phyloP scores from a whole-genome alignment of 2,888 invertebrate species.

The Arctia plantaginis region DNA sequence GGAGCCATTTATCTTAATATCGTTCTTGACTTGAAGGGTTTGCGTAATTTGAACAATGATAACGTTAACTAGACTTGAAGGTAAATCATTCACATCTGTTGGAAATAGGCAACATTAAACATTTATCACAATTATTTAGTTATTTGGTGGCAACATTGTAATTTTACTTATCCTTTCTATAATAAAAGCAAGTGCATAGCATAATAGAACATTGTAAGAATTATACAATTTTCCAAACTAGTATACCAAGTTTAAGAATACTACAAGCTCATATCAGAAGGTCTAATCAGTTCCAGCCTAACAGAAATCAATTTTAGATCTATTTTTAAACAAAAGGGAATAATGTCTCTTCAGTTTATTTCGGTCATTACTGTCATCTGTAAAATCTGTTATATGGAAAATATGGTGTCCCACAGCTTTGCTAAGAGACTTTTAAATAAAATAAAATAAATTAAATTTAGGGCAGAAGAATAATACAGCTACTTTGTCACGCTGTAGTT shows the following conservation, averaged over 20 bases:
- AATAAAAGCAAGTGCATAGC: background rate
- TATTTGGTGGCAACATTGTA: background rate
- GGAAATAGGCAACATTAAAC: background rate
- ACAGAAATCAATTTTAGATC: background rate
- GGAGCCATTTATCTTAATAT: constrained; percentile 2
- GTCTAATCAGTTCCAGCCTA: background rate
- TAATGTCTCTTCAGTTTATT: too few relatives aligned
- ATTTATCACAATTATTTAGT: background rate
- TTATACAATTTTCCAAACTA: too few relatives aligned
- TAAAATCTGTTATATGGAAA: too few relatives aligned
- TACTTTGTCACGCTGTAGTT: too few relatives aligned
- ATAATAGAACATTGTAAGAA: background rate
- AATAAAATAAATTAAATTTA: too few relatives aligned
- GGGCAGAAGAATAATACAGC: too few relatives aligned
- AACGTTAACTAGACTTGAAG: background rate
- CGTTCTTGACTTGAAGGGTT: background rate
- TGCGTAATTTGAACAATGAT: background rate
- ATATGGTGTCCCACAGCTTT: too few relatives aligned
- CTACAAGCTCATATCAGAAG: background rate
- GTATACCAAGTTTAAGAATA: too few relatives aligned
- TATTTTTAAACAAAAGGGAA: background rate
- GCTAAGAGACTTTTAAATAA: too few relatives aligned
- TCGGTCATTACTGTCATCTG: too few relatives aligned
- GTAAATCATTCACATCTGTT: background rate
- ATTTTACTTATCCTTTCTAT: background rate